Conservation (phyloP, 2,113 vertebrate species). For the Chlamydotis undulata region DNA sequence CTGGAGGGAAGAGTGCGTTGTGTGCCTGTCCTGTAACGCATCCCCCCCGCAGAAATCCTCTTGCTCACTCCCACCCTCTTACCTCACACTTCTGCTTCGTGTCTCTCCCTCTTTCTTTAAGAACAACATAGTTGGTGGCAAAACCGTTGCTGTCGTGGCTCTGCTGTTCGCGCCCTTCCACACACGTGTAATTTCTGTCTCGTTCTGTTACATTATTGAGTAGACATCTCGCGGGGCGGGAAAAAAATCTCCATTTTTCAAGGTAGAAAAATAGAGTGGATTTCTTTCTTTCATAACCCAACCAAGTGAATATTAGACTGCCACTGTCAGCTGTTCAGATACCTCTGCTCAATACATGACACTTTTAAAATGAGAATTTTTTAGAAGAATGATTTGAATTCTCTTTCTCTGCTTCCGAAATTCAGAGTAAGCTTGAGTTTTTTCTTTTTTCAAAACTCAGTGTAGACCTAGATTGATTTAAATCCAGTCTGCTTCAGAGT, state of each 20-base stretch:
- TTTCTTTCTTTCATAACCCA: background rate
- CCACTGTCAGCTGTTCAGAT: background rate
- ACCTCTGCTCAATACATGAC: background rate
- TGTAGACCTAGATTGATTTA: background rate
- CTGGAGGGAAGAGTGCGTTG: background rate
- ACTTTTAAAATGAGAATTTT: constrained; percentile 11
- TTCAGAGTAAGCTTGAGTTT: background rate
- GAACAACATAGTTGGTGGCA: background rate
- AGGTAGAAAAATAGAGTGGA: background rate
- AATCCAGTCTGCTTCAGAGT: background rate
- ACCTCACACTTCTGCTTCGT: background rate
- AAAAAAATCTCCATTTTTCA: background rate
- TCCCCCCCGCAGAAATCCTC: background rate
- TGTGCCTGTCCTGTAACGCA: background rate
- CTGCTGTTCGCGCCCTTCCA: background rate
- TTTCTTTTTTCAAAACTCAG: background rate
- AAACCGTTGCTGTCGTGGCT: background rate
- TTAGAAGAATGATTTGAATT: constrained; percentile 15
- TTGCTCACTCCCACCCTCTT: background rate
- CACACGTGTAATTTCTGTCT: fast-evolving
- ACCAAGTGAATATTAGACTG: background rate
- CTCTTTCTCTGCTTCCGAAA: background rate
- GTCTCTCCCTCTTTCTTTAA: background rate
- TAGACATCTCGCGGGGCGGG: background rate
- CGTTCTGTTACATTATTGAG: background rate